Evolutionary conservation across 1,140 invertebrate genomes (phyloP).

Genomic region (Tribolium castaneum): DNA sequence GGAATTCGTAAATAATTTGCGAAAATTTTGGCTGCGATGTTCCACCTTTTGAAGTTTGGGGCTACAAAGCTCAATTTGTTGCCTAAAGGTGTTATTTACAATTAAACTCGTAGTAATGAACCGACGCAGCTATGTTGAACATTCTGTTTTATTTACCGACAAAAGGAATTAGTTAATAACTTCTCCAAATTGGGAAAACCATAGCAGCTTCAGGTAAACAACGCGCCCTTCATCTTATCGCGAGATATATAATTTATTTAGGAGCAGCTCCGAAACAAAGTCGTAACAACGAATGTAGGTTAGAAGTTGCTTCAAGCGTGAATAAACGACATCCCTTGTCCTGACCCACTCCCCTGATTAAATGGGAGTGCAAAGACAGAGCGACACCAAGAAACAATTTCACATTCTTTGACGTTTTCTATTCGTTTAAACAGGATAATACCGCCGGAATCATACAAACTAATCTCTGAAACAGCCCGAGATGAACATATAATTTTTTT

Average conservation of each 20-base stretch:
- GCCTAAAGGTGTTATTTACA: too few species aligned
- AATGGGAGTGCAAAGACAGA: constrained; percentile 24
- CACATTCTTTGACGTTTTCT: constrained; percentile 9
- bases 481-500: constrained; percentile 25
- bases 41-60: too few species aligned
- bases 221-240: not conserved
- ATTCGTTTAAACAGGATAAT: constrained; percentile 3
- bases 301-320: constrained; percentile 38
- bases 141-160: not conserved
- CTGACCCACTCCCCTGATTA: constrained; percentile 45
- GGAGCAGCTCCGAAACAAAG: constrained; percentile 44
- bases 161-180: not conserved
- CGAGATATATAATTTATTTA: constrained; percentile 48
- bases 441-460: constrained; percentile 6
- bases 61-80: too few species aligned
- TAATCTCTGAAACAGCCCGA: constrained; percentile 4
- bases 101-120: too few species aligned
- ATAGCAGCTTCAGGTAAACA: constrained; percentile 1
- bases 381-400: not conserved
- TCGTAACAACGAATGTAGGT: constrained; percentile 48
- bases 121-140: not conserved
- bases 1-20: too few species aligned
- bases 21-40: too few species aligned
- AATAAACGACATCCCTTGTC: constrained; percentile 41
- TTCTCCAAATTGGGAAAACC: not conserved